Evolutionary conservation across 30 jellyfish, hydroid and myxozoan species (phyloP).

Genomic region (Cassiopea xamachana): DNA sequence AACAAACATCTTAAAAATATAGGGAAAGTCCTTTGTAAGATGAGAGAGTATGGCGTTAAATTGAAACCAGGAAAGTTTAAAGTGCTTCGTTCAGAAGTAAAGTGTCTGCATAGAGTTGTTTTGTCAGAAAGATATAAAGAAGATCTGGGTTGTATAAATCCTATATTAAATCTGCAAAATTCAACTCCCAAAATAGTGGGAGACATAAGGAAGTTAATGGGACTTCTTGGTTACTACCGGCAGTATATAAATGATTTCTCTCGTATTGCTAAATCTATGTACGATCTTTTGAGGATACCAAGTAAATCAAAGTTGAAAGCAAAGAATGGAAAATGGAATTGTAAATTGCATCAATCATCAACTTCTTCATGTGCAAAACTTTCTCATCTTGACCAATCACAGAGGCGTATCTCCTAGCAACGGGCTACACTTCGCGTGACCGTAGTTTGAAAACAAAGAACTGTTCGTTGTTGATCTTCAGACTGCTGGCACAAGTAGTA

Average conservation of each 20-base stretch:
- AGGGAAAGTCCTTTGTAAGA: constrained; percentile 19
- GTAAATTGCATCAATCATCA: too few species aligned
- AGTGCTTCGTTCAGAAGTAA: constrained; percentile 52
- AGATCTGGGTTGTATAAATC: constrained; percentile 13
- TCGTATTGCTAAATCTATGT: constrained; percentile 54
- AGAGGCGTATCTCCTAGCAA: too few species aligned
- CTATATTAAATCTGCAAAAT: constrained; percentile 19
- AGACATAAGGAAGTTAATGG: constrained; percentile 51
- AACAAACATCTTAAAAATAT: constrained; percentile 55
- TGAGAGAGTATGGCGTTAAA: constrained; percentile 43
- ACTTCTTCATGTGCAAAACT: too few species aligned
- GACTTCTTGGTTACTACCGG: constrained; percentile 41
- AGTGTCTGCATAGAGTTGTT: constrained; percentile 44
- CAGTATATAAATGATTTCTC: constrained; percentile 43
- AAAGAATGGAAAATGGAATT: too few species aligned
- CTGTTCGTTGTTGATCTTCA: too few species aligned
- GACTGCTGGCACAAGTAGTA: too few species aligned
- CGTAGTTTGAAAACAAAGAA: too few species aligned
- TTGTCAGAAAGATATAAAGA: constrained; percentile 18
- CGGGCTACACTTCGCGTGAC: too few species aligned
- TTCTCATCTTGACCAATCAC: too few species aligned
- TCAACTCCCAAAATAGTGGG: constrained; percentile 45
- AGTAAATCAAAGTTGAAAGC: too few species aligned
- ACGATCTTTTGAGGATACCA: constrained; percentile 6
- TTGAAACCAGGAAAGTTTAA: constrained; percentile 45